Percentiles rank a stretch among this genome's conserved stretches.
phyloP scores from a whole-genome alignment of 2,888 invertebrate species.

The Meteorus cinctellus region DNA sequence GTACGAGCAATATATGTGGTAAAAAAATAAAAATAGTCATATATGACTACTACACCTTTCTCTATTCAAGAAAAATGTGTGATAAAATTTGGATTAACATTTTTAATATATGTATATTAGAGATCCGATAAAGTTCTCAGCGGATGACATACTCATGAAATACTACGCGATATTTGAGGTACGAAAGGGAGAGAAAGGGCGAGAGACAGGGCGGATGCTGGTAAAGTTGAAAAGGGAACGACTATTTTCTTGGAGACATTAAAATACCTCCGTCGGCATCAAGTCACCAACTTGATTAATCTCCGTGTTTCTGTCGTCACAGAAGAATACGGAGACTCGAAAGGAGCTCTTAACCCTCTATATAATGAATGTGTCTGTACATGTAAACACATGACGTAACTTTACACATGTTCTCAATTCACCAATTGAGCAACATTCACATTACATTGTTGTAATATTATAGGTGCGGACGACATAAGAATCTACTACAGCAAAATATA shows the following conservation, averaged over 20 bases:
- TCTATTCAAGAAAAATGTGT: background rate
- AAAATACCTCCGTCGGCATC: slow-evolving; percentile 54
- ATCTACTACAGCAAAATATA: too few species aligned
- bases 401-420: too few species aligned
- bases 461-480: too few species aligned
- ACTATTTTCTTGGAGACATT: slow-evolving; percentile 45
- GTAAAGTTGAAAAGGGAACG: slow-evolving; percentile 25
- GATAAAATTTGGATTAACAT: slow-evolving; percentile 25
- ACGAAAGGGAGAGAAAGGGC: slow-evolving; percentile 36
- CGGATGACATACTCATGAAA: slow-evolving; percentile 38
- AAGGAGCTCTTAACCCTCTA: background rate
- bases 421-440: too few species aligned
- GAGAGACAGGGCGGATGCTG: slow-evolving; percentile 33
- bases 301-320: slow-evolving; percentile 45
- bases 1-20: background rate
- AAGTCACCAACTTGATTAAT: slow-evolving; percentile 54
- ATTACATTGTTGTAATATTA: too few species aligned
- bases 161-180: slow-evolving; percentile 39
- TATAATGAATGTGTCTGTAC: slow-evolving; percentile 8
- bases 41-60: background rate
- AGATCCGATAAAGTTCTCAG: slow-evolving; percentile 28
- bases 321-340: slow-evolving; percentile 38
- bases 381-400: background rate
- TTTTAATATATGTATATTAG: slow-evolving; percentile 23
- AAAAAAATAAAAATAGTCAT: background rate